Percentiles rank a stretch among this genome's conserved stretches.
Conservation (phyloP, 2,113 vertebrate species). For the Clarias magur region DNA sequence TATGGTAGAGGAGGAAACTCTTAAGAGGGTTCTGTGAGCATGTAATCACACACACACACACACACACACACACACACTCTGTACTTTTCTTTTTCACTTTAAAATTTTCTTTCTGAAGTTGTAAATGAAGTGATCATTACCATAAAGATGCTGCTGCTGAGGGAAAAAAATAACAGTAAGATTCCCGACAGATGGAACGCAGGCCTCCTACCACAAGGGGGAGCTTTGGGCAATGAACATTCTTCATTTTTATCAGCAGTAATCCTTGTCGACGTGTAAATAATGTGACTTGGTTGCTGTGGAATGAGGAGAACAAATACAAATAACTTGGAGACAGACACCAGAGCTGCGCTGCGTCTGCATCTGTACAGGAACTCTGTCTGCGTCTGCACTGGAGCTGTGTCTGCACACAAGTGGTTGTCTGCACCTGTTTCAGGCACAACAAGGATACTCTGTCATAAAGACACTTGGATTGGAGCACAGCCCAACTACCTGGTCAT, state of each 20-base stretch:
- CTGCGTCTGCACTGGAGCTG: not conserved
- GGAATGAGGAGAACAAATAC: conserved; percentile 3
- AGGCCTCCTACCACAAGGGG: not conserved
- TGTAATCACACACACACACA: not conserved
- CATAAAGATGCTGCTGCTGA: not conserved
- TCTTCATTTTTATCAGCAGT: not conserved
- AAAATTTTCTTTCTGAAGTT: not conserved
- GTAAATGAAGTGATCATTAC: conserved; percentile 8
- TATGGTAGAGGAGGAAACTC: not conserved
- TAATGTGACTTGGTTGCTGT: conserved; percentile 52
- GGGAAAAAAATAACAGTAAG: not conserved
- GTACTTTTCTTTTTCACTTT: too few species aligned
- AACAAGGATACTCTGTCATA: not conserved
- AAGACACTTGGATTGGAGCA: conserved; percentile 21
- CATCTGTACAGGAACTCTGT: not conserved
- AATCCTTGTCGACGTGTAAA: conserved; percentile 62
- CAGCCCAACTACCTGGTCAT: not conserved
- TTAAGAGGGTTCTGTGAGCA: not conserved
- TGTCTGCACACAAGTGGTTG: not conserved
- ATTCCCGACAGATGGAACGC: not conserved
- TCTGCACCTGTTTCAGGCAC: conserved; percentile 1
- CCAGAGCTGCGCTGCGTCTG: not conserved
- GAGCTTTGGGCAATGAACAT: not conserved
- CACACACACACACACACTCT: not conserved
- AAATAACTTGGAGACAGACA: not conserved